These are phyloP conservation scores for Aspidoscelis tigris DNA, from an alignment of 2,113 vertebrate genomes.

Conservation along the genomic window DNA sequence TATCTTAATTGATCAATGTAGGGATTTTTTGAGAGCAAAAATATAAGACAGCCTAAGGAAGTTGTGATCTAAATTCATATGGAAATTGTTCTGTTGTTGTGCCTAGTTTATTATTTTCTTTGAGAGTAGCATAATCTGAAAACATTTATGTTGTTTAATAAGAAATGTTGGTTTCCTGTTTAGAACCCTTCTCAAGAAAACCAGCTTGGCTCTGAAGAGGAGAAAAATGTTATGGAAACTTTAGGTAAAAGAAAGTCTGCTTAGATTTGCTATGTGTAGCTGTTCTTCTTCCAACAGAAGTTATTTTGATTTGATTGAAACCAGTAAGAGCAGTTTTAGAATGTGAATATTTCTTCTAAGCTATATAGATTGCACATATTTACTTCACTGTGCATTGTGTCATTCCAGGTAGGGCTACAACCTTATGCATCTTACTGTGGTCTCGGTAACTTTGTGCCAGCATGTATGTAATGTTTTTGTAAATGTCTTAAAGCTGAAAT, in stretches of 20 bases:
- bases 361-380: neutral
- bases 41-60: neutral
- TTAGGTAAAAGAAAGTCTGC: conserved; percentile 10
- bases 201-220: neutral
- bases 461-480: too few relatives aligned
- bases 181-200: conserved; percentile 1
- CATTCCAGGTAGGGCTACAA: too few relatives aligned
- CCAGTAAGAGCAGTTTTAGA: too few relatives aligned
- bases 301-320: too few relatives aligned
- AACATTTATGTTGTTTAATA: neutral
- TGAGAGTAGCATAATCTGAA: neutral
- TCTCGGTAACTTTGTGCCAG: too few relatives aligned
- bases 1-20: neutral
- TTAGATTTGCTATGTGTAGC: neutral
- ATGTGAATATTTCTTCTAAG: neutral
- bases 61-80: too few relatives aligned
- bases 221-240: neutral
- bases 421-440: too few relatives aligned
- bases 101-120: neutral
- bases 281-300: neutral
- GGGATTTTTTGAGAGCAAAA: neutral
- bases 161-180: conserved; percentile 17
- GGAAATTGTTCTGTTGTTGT: too few relatives aligned
- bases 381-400: neutral
- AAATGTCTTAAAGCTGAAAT: too few relatives aligned